Evolutionary conservation across 1,140 invertebrate species (phyloP), one percentile per base, ranked within the genome.

Genomic region (Ctenoplectra terminalis): DNA sequence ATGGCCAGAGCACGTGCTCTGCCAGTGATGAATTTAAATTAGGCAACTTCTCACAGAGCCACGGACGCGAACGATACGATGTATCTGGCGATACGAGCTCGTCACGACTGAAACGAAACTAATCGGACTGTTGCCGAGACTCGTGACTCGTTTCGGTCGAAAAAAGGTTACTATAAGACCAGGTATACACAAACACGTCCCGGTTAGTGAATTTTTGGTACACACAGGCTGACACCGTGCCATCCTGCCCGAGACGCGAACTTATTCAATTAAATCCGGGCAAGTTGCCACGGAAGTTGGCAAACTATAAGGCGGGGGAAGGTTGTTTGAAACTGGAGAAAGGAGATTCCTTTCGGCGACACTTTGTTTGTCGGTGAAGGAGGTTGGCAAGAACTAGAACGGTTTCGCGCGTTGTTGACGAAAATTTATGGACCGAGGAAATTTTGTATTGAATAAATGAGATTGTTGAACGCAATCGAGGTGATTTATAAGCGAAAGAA

Each of bases 201-300:
- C 23, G 26, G 20, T 46, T 56, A 56, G 37, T 69, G 64, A 52
- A 77, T 70, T 77, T 46, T n/a, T 26, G 20, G 40, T 69, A 43
- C 29, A n/a, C 48, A 52, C 63, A n/a, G 31, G 13, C 9, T 67
- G 63, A 43, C 50, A 66, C 26, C 61, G 48, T 29, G 40, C 50
- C 29, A 40, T 54, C 63, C 43, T 26, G 40, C 26, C 66, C 40
- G 11, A 48, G 34, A 64, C 56, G 37, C 31, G 67, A 87, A 86
- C 81, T 87, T 87, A 86, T 83, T 87, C 80, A 83, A 87, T 87
- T 87, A 87, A 86, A 75, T 58, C 46, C n/a, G 17, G 54, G 50
- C 34, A 60, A 86, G 74, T 72, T 67, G 50, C 48, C 29, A 26
- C 9, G 37, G 37, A 66, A 83, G 70, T 79, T 69, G 37, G 11